These are phyloP conservation scores for Contarinia nasturtii DNA, from an alignment of 1,140 invertebrate genomes.

Conservation along the genomic window DNA sequence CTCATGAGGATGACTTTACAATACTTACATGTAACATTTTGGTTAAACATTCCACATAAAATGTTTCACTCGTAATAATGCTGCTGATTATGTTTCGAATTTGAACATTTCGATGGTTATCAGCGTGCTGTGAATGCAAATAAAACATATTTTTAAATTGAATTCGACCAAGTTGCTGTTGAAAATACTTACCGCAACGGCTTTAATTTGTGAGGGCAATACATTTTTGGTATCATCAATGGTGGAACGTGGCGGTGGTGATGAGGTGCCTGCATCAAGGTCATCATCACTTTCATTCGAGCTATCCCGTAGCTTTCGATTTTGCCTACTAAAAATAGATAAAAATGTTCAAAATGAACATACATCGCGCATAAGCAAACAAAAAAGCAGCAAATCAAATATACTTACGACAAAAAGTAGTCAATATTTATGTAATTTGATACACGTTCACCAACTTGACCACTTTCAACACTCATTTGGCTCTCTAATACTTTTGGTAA, in stretches of 20 bases:
- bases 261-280: conserved; percentile 11
- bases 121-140: background rate
- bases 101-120: conserved; percentile 22
- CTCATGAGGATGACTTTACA: conserved; percentile 4
- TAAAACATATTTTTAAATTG: background rate
- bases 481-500: conserved; percentile 10
- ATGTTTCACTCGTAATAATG: conserved; percentile 76
- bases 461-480: conserved; percentile 12
- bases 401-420: conserved; percentile 62
- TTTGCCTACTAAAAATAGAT: conserved; percentile 13
- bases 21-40: conserved; percentile 63
- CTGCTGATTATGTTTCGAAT: conserved; percentile 65
- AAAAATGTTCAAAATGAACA: conserved; percentile 1
- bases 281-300: conserved; percentile 27
- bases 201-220: conserved; percentile 7
- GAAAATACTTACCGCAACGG: conserved; percentile 16
- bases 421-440: conserved; percentile 82
- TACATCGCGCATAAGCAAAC: background rate
- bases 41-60: conserved; percentile 74
- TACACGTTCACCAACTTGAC: conserved; percentile 33
- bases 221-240: no score
- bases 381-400: background rate
- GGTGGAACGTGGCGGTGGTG: no score
- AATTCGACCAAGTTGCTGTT: background rate
- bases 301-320: conserved; percentile 24